Evolutionary conservation across 2,113 vertebrate species (phyloP).

Genomic region (Poeciliopsis occidentalis): DNA sequence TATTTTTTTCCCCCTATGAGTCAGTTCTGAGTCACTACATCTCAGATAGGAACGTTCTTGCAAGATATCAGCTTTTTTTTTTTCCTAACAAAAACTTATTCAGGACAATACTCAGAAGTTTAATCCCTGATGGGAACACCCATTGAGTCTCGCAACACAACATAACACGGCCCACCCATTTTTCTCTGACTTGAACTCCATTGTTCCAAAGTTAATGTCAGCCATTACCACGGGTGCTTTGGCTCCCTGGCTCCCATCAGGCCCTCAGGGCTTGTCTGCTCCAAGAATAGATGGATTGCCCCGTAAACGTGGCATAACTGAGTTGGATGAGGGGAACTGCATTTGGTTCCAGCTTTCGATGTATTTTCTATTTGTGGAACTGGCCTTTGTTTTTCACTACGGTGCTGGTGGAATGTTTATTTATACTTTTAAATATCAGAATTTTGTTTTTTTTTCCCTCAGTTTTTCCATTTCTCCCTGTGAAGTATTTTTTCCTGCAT

Average conservation of each 20-base stretch:
- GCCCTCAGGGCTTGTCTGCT: constrained; percentile 43
- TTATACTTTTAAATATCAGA: constrained; percentile 24
- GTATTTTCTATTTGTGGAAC: constrained; percentile 39
- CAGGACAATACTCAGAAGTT: neutral
- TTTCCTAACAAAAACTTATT: neutral
- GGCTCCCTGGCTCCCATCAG: constrained; percentile 48
- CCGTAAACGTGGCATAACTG: constrained; percentile 49
- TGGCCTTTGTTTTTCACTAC: constrained; percentile 32
- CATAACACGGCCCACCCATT: neutral
- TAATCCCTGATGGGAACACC: neutral
- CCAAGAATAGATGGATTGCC: constrained; percentile 58
- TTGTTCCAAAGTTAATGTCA: constrained; percentile 45
- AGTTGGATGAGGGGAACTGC: constrained; percentile 33
- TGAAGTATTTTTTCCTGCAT: neutral
- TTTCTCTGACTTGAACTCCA: neutral
- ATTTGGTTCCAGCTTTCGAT: constrained; percentile 27
- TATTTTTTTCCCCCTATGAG: neutral
- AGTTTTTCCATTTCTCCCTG: neutral
- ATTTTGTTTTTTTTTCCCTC: neutral
- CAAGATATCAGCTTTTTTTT: neutral
- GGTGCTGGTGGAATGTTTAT: constrained; percentile 22
- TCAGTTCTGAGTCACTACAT: neutral
- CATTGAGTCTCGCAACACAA: constrained; percentile 5
- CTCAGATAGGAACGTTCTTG: neutral
- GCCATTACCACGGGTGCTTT: constrained; percentile 14